Evolutionary conservation across 2,113 vertebrate species (phyloP), one percentile per base, ranked within the genome.

Genomic region (Rhinoptilus africanus): DNA sequence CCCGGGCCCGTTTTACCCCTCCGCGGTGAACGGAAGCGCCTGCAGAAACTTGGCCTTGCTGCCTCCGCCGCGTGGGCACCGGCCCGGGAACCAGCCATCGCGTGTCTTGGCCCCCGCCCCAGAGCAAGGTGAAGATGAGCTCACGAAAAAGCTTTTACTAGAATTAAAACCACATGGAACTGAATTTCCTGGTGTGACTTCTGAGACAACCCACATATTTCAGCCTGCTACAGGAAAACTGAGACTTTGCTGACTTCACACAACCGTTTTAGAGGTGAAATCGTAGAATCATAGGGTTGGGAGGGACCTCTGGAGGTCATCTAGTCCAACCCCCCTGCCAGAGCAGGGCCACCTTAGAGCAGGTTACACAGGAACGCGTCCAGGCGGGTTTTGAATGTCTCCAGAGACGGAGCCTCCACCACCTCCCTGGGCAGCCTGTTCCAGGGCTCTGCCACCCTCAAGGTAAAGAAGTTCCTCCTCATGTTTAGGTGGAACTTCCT

Each of bases 1-100:
- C 8, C 8, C 1, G 41, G 4, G 4, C 9, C 14, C 22, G 0
- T 4, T 6, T 14, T 3, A 12, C 3, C 18, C 6, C 47, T 1
- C 15, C 2, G 28, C 28, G 2, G 17, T 6, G 27, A 41, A 5
- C 16, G 7, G 68, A 6, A 34, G 26, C 47, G 4, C 9, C 66
- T 3, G 24, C 39, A 17, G 8, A 27, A 17, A 1, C 5, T 4
- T 6, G 7, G 0, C 59, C 48, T 9, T 3, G 48, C 34, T 48
- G 50, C 28, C 17, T 9, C 9, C 47, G 10, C 28, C 27, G 28
- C 8, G 35, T 8, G 17, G 60, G 26, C 22, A 24, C n/a, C 59
- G 16, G 59, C n/a, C 9, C 16, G 59, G n/a, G n/a, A 35, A 10
- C 24, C 24, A 35, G 60, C 35, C 60, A 8, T 39, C 27, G 15